Conservation (phyloP, 2,888 invertebrate species). For the Hydroisotoma schaefferi region DNA sequence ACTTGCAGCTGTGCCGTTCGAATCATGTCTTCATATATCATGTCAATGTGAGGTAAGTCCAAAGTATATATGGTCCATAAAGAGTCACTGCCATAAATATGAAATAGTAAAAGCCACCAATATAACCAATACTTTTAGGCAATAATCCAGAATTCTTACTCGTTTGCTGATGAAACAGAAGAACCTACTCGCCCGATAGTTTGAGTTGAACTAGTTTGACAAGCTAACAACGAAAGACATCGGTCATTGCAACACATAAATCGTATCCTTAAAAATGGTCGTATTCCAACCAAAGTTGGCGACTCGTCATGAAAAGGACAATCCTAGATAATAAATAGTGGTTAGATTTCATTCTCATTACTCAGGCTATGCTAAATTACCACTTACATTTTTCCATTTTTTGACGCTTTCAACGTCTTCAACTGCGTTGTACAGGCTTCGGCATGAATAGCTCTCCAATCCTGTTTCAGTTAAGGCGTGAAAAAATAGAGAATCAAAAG, state of each 20-base stretch:
- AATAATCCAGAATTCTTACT: conserved; percentile 5
- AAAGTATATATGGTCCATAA: conserved; percentile 70
- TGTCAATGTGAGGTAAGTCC: conserved; percentile 62
- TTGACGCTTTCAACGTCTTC: conserved; percentile 56
- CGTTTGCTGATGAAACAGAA: background rate
- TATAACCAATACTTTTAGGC: background rate
- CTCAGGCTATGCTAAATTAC: no score
- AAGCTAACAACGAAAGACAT: conserved; percentile 38
- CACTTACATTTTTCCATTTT: conserved; percentile 53
- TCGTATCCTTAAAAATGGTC: conserved; percentile 64
- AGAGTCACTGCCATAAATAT: conserved; percentile 34
- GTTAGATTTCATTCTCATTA: background rate
- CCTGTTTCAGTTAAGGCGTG: conserved; percentile 73
- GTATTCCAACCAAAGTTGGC: conserved; percentile 64
- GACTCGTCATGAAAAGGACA: conserved; percentile 61
- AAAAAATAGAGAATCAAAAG: conserved; percentile 62
- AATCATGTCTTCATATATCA: conserved; percentile 67
- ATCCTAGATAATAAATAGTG: conserved; percentile 55
- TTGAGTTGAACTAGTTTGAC: conserved; percentile 20
- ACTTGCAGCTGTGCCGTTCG: conserved; percentile 65
- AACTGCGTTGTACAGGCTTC: conserved; percentile 62
- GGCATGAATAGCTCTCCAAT: conserved; percentile 69
- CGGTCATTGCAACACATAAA: conserved; percentile 44
- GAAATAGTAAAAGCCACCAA: background rate
- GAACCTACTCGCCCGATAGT: background rate